Conservation (phyloP, 2,113 vertebrate genomes). For the Falco punctatus region DNA sequence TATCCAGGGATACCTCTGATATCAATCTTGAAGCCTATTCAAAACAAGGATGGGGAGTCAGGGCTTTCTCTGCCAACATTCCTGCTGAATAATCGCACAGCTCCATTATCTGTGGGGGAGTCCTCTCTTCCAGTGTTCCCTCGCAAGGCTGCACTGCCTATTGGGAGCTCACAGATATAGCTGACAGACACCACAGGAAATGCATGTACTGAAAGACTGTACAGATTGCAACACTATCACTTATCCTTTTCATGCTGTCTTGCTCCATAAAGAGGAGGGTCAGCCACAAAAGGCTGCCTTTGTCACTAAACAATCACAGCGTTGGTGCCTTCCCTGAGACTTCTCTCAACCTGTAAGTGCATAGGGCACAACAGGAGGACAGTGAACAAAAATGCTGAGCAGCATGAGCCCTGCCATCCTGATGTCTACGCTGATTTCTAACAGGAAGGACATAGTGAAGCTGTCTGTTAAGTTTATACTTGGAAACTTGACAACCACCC, state of each 20-base stretch:
- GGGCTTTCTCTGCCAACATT: conserved; percentile 69
- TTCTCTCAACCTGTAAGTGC: background rate
- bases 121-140: conserved; percentile 24
- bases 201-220: conserved; percentile 11
- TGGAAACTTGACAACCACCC: background rate
- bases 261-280: background rate
- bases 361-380: background rate
- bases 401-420: background rate
- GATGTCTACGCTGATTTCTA: background rate
- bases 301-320: background rate
- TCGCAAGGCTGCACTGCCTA: background rate
- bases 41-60: conserved; percentile 64
- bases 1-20: conserved; percentile 61
- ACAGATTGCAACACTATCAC: conserved; percentile 33
- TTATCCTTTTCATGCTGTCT: conserved; percentile 62
- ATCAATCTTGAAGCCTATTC: conserved; percentile 74
- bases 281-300: conserved; percentile 36
- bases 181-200: conserved; percentile 40
- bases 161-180: conserved; percentile 34
- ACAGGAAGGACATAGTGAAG: background rate
- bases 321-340: conserved; percentile 4
- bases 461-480: background rate
- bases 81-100: conserved; percentile 70
- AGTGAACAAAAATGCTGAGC: conserved; percentile 6
- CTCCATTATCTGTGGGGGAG: conserved; percentile 71